Evolutionary conservation across 2,797 vertebrate genomes (phyloP).

Genomic region (Bufotes viridis): DNA sequence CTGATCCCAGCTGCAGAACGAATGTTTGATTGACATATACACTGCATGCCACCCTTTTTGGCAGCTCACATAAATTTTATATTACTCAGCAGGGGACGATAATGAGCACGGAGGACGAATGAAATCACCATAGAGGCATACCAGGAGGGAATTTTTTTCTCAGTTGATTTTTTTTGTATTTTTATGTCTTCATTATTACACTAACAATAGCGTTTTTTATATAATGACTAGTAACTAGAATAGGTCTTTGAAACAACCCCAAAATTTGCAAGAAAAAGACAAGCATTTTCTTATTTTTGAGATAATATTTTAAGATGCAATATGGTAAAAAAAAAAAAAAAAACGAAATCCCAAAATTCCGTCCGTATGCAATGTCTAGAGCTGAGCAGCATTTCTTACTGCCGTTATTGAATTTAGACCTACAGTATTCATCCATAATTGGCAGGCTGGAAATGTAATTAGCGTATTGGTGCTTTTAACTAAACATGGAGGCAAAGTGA

Average conservation of each 20-base stretch:
- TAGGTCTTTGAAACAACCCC: too few species aligned
- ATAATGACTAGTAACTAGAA: too few species aligned
- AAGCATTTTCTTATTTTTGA: not conserved
- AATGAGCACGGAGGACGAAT: too few species aligned
- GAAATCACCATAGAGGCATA: not conserved
- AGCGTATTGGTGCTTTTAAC: slow-evolving; percentile 60
- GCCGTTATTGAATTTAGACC: slow-evolving; percentile 54
- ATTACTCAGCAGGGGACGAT: too few species aligned
- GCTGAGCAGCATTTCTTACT: not conserved
- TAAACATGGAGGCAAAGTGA: slow-evolving; percentile 51
- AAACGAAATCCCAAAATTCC: not conserved
- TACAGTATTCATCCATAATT: slow-evolving; percentile 45
- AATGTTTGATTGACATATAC: too few species aligned
- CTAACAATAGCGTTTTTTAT: too few species aligned
- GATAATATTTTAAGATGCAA: not conserved
- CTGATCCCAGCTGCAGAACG: too few species aligned
- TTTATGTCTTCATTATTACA: too few species aligned
- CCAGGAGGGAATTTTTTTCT: not conserved
- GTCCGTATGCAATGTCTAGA: not conserved
- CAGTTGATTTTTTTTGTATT: too few species aligned
- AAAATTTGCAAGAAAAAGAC: not conserved
- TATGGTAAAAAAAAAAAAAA: too few species aligned
- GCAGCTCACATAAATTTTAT: too few species aligned
- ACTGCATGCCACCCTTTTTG: too few species aligned
- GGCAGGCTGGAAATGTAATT: slow-evolving; percentile 53